These are phyloP conservation scores for Anguilla pacifica DNA, from an alignment of 2,797 vertebrate species.

Conservation along the genomic window DNA sequence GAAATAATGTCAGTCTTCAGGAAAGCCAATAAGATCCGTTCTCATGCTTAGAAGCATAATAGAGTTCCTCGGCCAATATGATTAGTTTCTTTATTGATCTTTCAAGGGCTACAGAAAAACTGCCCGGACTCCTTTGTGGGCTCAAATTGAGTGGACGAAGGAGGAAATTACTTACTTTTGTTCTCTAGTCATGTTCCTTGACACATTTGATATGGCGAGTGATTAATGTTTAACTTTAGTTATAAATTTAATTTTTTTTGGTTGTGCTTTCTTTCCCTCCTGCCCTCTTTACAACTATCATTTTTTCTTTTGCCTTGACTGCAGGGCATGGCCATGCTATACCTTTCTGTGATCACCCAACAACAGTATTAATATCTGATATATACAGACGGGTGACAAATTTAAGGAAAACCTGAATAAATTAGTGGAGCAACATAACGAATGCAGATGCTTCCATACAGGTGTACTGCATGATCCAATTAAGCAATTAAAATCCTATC, in stretches of 20 bases:
- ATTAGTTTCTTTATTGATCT: conserved; percentile 6
- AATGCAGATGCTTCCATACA: no score
- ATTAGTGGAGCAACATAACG: no score
- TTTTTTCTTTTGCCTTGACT: not conserved
- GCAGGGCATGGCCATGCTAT: not conserved
- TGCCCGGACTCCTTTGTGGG: not conserved
- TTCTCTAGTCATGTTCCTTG: not conserved
- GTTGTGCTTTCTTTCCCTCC: not conserved
- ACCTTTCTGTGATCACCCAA: not conserved
- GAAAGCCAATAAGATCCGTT: not conserved
- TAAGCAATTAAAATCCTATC: no score
- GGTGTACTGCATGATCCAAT: no score
- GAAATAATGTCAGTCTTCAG: not conserved
- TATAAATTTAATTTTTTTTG: not conserved
- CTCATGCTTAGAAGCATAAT: conserved; percentile 3
- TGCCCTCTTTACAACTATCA: not conserved
- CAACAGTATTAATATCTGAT: no score
- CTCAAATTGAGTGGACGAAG: not conserved
- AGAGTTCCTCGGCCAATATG: not conserved
- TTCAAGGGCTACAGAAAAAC: not conserved
- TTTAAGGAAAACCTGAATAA: no score
- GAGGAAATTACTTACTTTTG: not conserved
- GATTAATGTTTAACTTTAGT: not conserved
- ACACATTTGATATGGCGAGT: not conserved
- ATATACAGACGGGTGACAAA: no score